A percentile compares a stretch with the other conserved stretches of the same genome.
Conservation (phyloP, 2,888 invertebrate genomes). For the Hypena proboscidalis region DNA sequence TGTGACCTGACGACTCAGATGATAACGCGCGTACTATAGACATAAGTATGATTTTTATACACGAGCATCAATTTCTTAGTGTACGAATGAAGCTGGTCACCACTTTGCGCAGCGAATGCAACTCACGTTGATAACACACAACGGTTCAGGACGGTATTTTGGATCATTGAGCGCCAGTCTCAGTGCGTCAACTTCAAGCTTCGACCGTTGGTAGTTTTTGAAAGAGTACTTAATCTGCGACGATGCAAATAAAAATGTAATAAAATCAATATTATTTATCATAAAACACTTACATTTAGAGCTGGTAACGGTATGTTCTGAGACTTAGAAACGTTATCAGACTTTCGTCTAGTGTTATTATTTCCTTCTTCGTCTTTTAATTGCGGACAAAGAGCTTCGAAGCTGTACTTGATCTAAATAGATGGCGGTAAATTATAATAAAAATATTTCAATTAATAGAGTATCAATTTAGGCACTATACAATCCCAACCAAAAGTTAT, state of each 20-base stretch:
- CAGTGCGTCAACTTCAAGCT: constrained; percentile 83
- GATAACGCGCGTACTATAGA: too few species aligned
- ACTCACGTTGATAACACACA: constrained; percentile 89
- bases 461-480: too few species aligned
- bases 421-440: constrained; percentile 24
- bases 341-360: constrained; percentile 78
- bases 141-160: constrained; percentile 86
- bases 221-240: constrained; percentile 89
- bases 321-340: constrained; percentile 77
- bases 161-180: constrained; percentile 86
- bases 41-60: too few species aligned
- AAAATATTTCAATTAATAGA: constrained; percentile 3
- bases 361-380: constrained; percentile 86
- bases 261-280: constrained; percentile 6
- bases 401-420: constrained; percentile 90
- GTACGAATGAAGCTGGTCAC: constrained; percentile 41
- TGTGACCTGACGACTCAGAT: too few species aligned
- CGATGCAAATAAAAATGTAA: constrained; percentile 51
- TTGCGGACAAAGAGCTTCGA: constrained; percentile 88
- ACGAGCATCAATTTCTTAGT: constrained; percentile 13
- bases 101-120: constrained; percentile 47
- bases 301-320: constrained; percentile 90
- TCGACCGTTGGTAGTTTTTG: constrained; percentile 86
- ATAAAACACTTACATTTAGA: constrained; percentile 87
- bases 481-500: too few species aligned